Conservation (phyloP, 1,140 invertebrate species). For the Gyrodactylus salaris region DNA sequence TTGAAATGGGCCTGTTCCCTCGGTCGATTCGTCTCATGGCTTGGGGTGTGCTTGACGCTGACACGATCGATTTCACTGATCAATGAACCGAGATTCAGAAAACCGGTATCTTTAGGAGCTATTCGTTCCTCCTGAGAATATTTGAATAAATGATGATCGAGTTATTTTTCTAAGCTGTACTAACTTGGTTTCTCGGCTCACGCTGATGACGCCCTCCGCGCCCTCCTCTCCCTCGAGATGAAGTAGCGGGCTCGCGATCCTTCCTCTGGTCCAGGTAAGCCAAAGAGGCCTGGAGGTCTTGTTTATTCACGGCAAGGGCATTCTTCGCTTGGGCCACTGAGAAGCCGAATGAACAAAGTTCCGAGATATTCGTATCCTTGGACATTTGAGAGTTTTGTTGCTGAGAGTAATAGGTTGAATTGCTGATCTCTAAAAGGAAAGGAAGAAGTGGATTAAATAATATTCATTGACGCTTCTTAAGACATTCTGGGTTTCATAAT, state of each 20-base stretch:
- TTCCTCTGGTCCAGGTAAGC: background rate
- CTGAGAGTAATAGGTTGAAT: background rate
- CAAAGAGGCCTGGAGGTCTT: background rate
- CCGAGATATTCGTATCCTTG: background rate
- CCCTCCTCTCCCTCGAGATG: background rate
- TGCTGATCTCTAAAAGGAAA: no score
- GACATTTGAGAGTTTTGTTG: background rate
- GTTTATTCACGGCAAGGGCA: background rate
- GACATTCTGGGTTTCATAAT: no score
- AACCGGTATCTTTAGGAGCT: background rate
- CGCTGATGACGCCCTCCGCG: background rate
- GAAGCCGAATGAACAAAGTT: background rate
- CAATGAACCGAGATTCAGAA: background rate
- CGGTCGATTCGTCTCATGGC: background rate
- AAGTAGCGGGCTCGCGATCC: background rate
- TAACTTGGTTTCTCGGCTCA: no score
- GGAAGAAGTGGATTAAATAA: no score
- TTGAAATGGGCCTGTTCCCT: background rate
- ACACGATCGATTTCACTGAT: background rate
- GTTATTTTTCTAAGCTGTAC: no score
- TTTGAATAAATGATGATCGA: no score
- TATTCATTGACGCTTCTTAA: no score
- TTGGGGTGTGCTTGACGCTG: background rate
- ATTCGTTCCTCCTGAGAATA: background rate
- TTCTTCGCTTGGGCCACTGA: background rate